Conservation (phyloP, 2,797 vertebrate genomes). For the Micromesistius poutassou region DNA sequence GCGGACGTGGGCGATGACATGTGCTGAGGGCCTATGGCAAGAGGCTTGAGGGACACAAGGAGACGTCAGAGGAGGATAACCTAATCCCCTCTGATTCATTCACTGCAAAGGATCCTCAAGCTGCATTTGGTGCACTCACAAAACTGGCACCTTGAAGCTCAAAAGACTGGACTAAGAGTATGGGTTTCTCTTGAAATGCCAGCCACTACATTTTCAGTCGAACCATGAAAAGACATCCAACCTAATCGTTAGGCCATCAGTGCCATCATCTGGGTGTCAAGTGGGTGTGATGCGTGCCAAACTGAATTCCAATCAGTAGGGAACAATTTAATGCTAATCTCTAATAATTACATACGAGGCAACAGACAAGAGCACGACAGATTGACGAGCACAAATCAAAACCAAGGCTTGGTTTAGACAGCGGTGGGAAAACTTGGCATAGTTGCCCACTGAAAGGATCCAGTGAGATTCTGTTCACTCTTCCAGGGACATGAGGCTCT, state of each 20-base stretch:
- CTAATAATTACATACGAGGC: conserved; percentile 47
- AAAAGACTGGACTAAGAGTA: conserved; percentile 40
- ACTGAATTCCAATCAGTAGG: conserved; percentile 48
- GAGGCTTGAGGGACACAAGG: conserved; percentile 4
- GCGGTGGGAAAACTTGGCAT: conserved; percentile 1
- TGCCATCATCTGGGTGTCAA: conserved; percentile 49
- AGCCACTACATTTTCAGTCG: conserved; percentile 54
- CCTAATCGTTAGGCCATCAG: conserved; percentile 57
- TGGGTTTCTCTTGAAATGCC: conserved; percentile 38
- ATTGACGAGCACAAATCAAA: conserved; percentile 11
- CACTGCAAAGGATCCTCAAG: conserved; percentile 9
- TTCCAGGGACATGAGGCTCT: background rate
- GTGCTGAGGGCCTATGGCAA: conserved; percentile 20
- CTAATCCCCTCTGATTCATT: background rate
- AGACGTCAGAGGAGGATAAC: background rate
- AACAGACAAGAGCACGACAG: conserved; percentile 37
- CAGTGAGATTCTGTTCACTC: background rate
- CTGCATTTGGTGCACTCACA: background rate
- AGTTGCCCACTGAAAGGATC: background rate
- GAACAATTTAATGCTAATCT: conserved; percentile 62
- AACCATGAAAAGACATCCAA: conserved; percentile 58
- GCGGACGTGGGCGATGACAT: conserved; percentile 6
- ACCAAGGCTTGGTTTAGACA: background rate
- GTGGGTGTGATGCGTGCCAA: conserved; percentile 42
- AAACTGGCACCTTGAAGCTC: conserved; percentile 36